Conservation (phyloP, 2,113 vertebrate genomes). For the Cyprinus carpio region DNA sequence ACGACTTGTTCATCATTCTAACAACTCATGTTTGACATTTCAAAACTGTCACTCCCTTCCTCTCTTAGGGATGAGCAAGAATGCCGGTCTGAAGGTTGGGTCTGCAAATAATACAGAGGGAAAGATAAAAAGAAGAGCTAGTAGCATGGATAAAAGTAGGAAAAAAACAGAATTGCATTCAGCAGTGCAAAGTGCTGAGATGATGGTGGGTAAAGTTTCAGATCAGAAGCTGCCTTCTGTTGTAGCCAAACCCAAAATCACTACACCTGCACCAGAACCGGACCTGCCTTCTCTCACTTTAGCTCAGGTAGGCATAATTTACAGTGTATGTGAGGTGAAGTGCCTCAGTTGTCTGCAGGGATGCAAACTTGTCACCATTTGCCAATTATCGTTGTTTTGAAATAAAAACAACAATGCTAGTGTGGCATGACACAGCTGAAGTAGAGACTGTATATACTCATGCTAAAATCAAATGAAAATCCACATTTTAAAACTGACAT, state of each 20-base stretch:
- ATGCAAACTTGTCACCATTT: background rate
- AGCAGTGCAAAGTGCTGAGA: background rate
- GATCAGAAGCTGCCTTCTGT: conserved; percentile 17
- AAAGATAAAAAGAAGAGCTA: conserved; percentile 62
- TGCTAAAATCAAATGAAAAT: background rate
- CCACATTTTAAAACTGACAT: background rate
- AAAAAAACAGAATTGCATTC: conserved; percentile 48
- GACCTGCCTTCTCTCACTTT: conserved; percentile 29
- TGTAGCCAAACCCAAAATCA: conserved; percentile 31
- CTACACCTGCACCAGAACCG: background rate
- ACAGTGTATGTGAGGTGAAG: background rate
- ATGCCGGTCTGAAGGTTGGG: conserved; percentile 60
- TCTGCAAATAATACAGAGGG: conserved; percentile 61
- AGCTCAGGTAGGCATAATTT: conserved; percentile 59
- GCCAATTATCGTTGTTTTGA: background rate
- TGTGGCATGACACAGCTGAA: background rate
- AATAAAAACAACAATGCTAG: background rate
- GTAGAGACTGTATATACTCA: background rate
- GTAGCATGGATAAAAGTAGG: conserved; percentile 61
- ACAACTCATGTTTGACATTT: background rate
- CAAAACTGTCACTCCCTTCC: background rate
- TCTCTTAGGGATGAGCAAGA: conserved; percentile 68
- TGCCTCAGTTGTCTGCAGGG: background rate
- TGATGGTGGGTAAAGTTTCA: conserved; percentile 35
- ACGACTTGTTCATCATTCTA: background rate